Conservation (phyloP, 2,797 vertebrate genomes). For the Acanthurus tractus region DNA sequence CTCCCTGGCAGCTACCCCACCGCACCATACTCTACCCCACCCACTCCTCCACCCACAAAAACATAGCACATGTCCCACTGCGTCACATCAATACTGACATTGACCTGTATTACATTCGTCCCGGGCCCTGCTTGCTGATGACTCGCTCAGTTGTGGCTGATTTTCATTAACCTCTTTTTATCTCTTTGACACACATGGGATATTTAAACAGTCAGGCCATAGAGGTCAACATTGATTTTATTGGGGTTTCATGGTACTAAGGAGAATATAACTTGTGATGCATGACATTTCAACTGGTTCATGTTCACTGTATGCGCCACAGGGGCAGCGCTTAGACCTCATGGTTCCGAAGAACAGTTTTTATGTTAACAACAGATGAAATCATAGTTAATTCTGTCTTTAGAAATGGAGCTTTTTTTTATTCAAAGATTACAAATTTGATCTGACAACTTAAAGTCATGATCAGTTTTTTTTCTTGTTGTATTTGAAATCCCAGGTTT, state of each 20-base stretch:
- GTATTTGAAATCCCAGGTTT: neutral
- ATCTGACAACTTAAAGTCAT: neutral
- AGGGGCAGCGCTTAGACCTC: neutral
- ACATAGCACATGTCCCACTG: conserved; percentile 54
- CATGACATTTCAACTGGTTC: conserved; percentile 2
- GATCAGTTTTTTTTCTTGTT: neutral
- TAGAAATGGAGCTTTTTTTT: neutral
- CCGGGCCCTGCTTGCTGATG: conserved; percentile 18
- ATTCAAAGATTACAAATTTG: neutral
- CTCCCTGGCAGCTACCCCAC: conserved; percentile 49
- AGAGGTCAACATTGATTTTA: conserved; percentile 52
- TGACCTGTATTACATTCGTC: conserved; percentile 67
- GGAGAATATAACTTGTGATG: neutral
- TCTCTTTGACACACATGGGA: conserved; percentile 44
- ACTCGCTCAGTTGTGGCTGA: conserved; percentile 44
- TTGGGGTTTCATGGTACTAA: conserved; percentile 12
- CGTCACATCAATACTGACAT: conserved; percentile 57
- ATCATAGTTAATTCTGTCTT: neutral
- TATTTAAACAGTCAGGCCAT: conserved; percentile 33
- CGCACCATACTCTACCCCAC: conserved; percentile 24
- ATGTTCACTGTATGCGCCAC: neutral
- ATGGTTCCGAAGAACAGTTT: neutral
- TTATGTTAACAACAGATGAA: neutral
- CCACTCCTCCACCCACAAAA: conserved; percentile 48
- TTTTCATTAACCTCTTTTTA: conserved; percentile 71